Conservation (phyloP, 2,113 vertebrate genomes). For the Numida meleagris region DNA sequence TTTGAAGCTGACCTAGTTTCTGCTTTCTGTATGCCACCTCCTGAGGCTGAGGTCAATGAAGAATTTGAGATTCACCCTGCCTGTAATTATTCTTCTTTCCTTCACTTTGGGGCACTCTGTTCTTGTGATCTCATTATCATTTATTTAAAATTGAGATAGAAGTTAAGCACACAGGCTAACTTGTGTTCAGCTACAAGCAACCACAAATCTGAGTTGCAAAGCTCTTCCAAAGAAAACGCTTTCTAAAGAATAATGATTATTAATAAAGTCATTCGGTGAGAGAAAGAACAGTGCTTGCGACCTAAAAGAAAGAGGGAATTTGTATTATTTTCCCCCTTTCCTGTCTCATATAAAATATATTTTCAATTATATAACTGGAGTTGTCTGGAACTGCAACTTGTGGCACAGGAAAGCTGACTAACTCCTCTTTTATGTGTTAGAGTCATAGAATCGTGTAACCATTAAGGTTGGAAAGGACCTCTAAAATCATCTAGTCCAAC, state of each 20-base stretch:
- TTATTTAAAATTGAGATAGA: neutral
- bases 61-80: neutral
- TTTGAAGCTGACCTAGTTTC: slow-evolving; percentile 21
- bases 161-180: neutral
- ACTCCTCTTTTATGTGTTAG: neutral
- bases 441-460: no score
- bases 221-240: neutral
- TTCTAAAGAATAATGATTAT: neutral
- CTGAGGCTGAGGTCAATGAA: neutral
- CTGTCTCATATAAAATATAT: neutral
- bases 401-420: neutral
- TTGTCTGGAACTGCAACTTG: neutral
- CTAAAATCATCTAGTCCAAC: no score
- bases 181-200: neutral
- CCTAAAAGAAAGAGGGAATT: neutral
- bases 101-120: neutral
- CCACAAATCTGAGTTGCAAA: neutral
- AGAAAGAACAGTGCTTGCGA: neutral
- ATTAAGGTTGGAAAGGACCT: no score
- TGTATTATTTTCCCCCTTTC: neutral
- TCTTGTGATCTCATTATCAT: fast-evolving
- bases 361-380: neutral
- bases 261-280: neutral
- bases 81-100: neutral
- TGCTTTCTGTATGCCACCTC: neutral